Evolutionary conservation across 2,888 invertebrate species (phyloP).

Genomic region (Caenorhabditis imperialis): DNA sequence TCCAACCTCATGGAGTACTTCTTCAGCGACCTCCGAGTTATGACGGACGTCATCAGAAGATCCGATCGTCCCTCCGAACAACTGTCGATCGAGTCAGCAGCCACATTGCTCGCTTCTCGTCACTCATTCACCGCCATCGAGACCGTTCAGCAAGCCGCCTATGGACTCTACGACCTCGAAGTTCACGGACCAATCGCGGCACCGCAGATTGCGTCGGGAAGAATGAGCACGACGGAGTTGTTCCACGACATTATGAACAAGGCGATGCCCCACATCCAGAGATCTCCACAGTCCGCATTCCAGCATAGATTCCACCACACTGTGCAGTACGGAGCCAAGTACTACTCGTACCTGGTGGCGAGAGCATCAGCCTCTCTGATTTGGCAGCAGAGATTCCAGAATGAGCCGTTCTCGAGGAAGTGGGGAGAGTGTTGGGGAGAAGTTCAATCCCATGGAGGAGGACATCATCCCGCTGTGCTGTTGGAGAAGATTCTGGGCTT

Average conservation of each 20-base stretch:
- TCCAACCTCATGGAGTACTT: conserved; percentile 99
- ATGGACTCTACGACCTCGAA: conserved; percentile 76
- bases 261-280: conserved; percentile 69
- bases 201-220: conserved; percentile 60
- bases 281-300: conserved; percentile 64
- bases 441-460: conserved; percentile 76
- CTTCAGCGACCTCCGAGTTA: conserved; percentile 83
- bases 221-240: conserved; percentile 66
- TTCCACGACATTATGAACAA: conserved; percentile 61
- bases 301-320: conserved; percentile 89
- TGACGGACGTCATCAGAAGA: conserved; percentile 52
- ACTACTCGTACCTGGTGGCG: conserved; percentile 96
- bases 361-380: conserved; percentile 72
- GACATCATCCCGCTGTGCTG: conserved; percentile 69
- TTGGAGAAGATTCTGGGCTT: conserved; percentile 69
- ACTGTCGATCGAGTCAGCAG: conserved; percentile 87
- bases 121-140: conserved; percentile 83
- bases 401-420: conserved; percentile 66
- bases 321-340: conserved; percentile 97
- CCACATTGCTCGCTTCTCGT: conserved; percentile 88
- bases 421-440: conserved; percentile 74
- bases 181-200: conserved; percentile 68
- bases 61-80: conserved; percentile 84
- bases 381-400: conserved; percentile 70
- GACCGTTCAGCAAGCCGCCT: conserved; percentile 78